Evolutionary conservation across 2,113 vertebrate species (phyloP).

Genomic region (Limanda limanda): DNA sequence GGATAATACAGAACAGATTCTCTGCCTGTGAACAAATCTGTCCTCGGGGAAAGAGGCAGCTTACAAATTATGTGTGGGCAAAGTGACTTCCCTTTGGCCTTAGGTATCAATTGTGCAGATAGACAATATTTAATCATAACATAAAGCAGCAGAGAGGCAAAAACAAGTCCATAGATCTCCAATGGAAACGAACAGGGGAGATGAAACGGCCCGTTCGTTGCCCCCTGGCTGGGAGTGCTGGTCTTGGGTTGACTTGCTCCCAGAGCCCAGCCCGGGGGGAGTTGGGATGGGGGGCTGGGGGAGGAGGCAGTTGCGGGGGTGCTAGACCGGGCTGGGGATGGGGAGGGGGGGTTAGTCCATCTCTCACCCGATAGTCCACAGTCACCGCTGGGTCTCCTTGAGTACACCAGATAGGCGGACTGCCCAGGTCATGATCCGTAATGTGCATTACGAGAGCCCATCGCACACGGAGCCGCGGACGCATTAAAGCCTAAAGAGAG

Average conservation of each 20-base stretch:
- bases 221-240: conserved; percentile 56
- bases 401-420: conserved; percentile 51
- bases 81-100: conserved; percentile 84
- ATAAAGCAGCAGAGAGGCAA: conserved; percentile 75
- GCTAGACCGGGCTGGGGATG: conserved; percentile 50
- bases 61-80: conserved; percentile 87
- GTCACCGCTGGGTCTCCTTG: conserved; percentile 71
- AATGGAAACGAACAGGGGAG: conserved; percentile 52
- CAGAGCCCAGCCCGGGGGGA: conserved; percentile 52
- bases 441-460: not conserved
- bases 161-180: conserved; percentile 71
- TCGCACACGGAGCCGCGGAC: not conserved
- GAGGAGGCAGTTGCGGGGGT: conserved; percentile 23
- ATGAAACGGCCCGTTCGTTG: conserved; percentile 59
- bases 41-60: conserved; percentile 84
- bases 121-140: conserved; percentile 85
- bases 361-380: conserved; percentile 50
- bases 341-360: conserved; percentile 52
- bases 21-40: conserved; percentile 89
- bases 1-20: conserved; percentile 88
- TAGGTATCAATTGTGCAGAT: conserved; percentile 85
- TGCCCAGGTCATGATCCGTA: conserved; percentile 61
- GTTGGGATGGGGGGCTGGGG: conserved; percentile 8
- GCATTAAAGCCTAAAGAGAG: conserved; percentile 33
- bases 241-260: conserved; percentile 58